Evolutionary conservation across 1,140 invertebrate species (phyloP), one percentile per base, ranked within the genome.

Genomic region (Doryteuthis pealeii): DNA sequence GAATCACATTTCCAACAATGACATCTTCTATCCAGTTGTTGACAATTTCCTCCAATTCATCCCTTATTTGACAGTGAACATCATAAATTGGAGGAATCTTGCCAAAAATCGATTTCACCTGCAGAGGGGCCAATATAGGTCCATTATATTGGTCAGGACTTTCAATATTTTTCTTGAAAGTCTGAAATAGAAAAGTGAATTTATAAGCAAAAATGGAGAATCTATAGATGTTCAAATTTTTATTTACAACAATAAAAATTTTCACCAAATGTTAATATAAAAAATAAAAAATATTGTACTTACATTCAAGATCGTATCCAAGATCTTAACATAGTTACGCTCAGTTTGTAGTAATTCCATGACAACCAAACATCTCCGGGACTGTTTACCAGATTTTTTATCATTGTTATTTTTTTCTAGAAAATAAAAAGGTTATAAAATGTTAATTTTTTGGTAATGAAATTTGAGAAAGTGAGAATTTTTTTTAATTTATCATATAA

Each of bases 51-150:
- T 90, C 90, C 18, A 97, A 89, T 83, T 95, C 93, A 77, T 94
- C 92, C 73, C 94, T 87, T 90, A 97, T 94, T 80, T 92, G 92
- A 84, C 92, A 91, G 87, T 99, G 97, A 58, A 96, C 92, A 82
- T 97, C 93, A 85, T 95, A 94, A 81, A 99, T 98, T 33, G 95
- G 94, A 70, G 94, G 93, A 84, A 99, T 91, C 86, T 98, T 96
- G 71, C 95, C 95, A 89, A 99, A 99, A 78, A 99, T 98, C 74
- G 95, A 94, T 89, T 96, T 97, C 33, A 95, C 90, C 91, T 99
- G 96, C 33, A 94, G 95, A 78, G 93, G 93, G 86, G 96, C 95
- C 76, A 99, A 90, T 79, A 99, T 89, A 49, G 92, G 89, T 69
- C 91, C 92, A 76, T 88, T 93, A 81, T 89, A 92, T 90, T 91